phyloP scores from a whole-genome alignment of 2,888 invertebrate species.

The Agrilus mali region DNA sequence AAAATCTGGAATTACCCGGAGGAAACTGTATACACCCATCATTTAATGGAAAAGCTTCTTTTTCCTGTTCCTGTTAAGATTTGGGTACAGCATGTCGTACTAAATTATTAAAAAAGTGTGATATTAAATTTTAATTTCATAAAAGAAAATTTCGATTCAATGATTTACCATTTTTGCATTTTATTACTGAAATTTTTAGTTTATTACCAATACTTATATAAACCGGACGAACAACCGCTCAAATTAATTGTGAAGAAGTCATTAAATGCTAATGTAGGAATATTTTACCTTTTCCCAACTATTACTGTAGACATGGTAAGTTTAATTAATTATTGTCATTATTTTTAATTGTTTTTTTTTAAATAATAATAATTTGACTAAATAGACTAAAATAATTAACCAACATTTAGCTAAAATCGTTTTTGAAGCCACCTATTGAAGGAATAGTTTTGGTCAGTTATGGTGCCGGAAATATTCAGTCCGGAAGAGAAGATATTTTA shows the following conservation, averaged over 20 bases:
- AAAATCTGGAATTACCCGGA: too few relatives aligned
- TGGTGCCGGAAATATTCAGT: slow-evolving; percentile 88
- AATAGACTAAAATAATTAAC: slow-evolving; percentile 4
- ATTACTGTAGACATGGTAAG: slow-evolving; percentile 61
- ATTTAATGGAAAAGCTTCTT: too few relatives aligned
- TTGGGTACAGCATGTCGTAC: too few relatives aligned
- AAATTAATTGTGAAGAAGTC: slow-evolving; percentile 45
- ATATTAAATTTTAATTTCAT: too few relatives aligned
- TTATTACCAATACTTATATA: slow-evolving; percentile 13
- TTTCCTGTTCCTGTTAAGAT: too few relatives aligned
- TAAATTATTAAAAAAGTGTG: too few relatives aligned
- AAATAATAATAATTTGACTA: background rate
- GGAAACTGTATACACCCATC: too few relatives aligned
- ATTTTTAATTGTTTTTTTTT: background rate
- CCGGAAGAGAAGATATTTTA: slow-evolving; percentile 67
- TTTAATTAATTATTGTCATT: slow-evolving; percentile 1
- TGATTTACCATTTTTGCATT: background rate
- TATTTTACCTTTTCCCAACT: slow-evolving; percentile 82
- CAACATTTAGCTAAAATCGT: slow-evolving; percentile 42
- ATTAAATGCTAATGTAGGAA: slow-evolving; percentile 73
- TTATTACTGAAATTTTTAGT: slow-evolving; percentile 9
- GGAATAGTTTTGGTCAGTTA: slow-evolving; percentile 87
- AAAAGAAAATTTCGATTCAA: background rate
- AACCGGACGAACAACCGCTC: slow-evolving; percentile 1
- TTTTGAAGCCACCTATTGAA: slow-evolving; percentile 55